A percentile compares a stretch with the other conserved stretches of the same genome.
Evolutionary conservation across 2,888 invertebrate genomes (phyloP).

Genomic region (Athalia circularis): DNA sequence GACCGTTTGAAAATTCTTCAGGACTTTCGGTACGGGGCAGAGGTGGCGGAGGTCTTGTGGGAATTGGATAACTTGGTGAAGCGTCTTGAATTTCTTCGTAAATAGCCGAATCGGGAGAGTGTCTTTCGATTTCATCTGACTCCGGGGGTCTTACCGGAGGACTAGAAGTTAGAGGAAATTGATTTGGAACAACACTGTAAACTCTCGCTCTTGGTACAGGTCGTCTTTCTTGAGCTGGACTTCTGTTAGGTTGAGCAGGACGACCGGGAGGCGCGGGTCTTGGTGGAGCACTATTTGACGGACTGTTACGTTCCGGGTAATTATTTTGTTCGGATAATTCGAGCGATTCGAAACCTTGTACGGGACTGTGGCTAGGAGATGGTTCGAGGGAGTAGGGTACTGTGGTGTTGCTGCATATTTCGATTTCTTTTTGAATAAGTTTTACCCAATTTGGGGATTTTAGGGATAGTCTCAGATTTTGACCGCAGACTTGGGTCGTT

Average conservation of each 20-base stretch:
- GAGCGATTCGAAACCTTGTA: conserved; percentile 75
- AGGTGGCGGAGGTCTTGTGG: conserved; percentile 70
- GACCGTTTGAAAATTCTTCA: conserved; percentile 58
- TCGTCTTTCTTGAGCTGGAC: conserved; percentile 65
- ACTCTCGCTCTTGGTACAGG: conserved; percentile 67
- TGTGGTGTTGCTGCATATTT: conserved; percentile 89
- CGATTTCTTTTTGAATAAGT: conserved; percentile 88
- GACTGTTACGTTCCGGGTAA: conserved; percentile 76
- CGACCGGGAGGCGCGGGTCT: conserved; percentile 75
- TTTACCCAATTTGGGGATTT: conserved; percentile 92
- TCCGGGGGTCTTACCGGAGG: conserved; percentile 43
- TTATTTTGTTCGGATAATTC: conserved; percentile 69
- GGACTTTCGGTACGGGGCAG: conserved; percentile 64
- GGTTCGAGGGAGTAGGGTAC: conserved; percentile 80
- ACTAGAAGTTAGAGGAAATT: conserved; percentile 52
- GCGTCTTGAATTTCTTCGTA: conserved; percentile 72
- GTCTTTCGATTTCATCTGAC: conserved; percentile 56
- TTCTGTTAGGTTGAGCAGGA: conserved; percentile 68
- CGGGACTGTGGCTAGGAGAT: conserved; percentile 64
- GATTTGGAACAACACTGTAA: conserved; percentile 68
- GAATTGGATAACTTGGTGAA: conserved; percentile 66
- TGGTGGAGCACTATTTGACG: conserved; percentile 75
- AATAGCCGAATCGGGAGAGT: conserved; percentile 70
- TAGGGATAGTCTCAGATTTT: conserved; percentile 82
- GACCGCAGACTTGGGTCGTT: conserved; percentile 79